Percentiles rank a stretch among this genome's conserved stretches.
These are phyloP conservation scores for Saguinus midas DNA, from an alignment of 2,113 vertebrate species.

Conservation along the genomic window DNA sequence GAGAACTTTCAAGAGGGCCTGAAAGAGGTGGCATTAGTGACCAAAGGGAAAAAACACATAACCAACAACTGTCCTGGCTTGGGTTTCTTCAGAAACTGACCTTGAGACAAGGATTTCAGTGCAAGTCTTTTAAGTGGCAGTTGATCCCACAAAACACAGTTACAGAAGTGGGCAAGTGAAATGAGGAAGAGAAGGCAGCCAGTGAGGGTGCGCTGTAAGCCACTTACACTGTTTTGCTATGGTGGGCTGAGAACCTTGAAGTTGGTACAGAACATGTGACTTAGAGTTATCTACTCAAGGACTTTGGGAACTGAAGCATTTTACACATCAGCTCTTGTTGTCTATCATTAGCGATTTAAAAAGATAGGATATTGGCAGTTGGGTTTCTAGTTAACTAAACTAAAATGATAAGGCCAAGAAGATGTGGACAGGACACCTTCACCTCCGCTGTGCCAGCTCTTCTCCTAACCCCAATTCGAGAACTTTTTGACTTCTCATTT, in stretches of 20 bases:
- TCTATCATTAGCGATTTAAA: neutral
- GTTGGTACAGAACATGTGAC: neutral
- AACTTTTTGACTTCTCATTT: neutral
- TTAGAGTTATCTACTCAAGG: neutral
- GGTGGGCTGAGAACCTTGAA: neutral
- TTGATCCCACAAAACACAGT: neutral
- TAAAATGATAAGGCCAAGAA: neutral
- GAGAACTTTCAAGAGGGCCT: neutral
- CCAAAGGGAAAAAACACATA: neutral
- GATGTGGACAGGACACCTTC: neutral
- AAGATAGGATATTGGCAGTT: neutral
- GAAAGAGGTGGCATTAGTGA: neutral
- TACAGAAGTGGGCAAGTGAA: neutral
- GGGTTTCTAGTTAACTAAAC: neutral
- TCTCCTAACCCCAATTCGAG: neutral
- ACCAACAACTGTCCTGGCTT: neutral
- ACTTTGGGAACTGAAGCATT: neutral
- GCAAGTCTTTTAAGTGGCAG: neutral
- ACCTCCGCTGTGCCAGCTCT: neutral
- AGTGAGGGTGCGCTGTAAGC: neutral
- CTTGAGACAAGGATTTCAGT: neutral
- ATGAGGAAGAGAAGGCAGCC: neutral
- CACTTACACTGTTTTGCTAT: neutral
- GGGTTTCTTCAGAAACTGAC: neutral
- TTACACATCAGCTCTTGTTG: neutral